Evolutionary conservation across 2,888 invertebrate species (phyloP), one percentile per base, ranked within the genome.

Genomic region (Pristionchus exspectatus): DNA sequence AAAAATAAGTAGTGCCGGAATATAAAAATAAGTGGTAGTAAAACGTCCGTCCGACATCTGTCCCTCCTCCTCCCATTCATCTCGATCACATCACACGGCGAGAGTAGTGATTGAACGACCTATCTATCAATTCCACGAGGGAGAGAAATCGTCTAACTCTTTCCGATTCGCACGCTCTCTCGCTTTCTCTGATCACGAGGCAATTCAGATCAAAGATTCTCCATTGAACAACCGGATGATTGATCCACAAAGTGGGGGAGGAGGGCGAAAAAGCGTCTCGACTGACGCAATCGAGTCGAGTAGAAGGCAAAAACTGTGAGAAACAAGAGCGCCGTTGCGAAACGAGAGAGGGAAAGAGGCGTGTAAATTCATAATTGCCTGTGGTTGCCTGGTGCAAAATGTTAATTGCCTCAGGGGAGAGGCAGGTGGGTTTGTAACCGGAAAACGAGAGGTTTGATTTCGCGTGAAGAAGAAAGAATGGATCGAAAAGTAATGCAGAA

Each of bases 121-220:
- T 81, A 81, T 81, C 81, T 81, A 81, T 81, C 81, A 81, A 81
- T 81, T 44, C 72, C 33, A 30, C 44, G 44, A 50, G 44, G 44
- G 44, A 50, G 44, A 50, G 44, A 50, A 50, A 50, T 50, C 27
- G 30, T 30, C 72, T 69, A 33, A 33, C 72, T 72, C 72, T 72
- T 33, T 72, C 72, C 2, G 16, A 18, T 63, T 4, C 63, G 10
- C 63, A 24, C n/a, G 0, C 63, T 63, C 63, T 63, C 63, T 63
- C 63, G 63, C 63, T 2, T n/a, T 24, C 24, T 63, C 63, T 63
- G 63, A n/a, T n/a, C n/a, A 1, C n/a, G 3, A 38, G 5, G 38
- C 38, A 18, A 63, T 24, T 24, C 21, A 63, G 24, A 24, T n/a
- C 63, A 3, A 24, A 10, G 63, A 63, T 63, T 63, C 63, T n/a